phyloP scores from a whole-genome alignment of 2,797 vertebrate species.

The Vespertilio murinus region DNA sequence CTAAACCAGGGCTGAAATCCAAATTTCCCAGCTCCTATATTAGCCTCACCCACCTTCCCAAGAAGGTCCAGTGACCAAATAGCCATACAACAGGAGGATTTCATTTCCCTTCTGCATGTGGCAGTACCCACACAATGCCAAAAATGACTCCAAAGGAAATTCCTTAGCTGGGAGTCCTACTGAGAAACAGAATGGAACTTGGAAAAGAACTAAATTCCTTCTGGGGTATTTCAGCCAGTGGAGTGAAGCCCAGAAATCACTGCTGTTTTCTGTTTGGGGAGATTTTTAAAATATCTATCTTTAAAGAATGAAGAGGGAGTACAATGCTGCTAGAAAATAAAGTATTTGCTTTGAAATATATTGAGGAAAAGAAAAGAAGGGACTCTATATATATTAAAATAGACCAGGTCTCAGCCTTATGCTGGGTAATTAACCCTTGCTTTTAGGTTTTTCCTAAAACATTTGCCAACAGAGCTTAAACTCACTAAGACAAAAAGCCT shows the following conservation, averaged over 20 bases:
- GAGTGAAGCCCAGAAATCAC: conserved; percentile 64
- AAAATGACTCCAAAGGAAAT: conserved; percentile 66
- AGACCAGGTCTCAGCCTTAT: background rate
- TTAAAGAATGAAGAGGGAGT: conserved; percentile 61
- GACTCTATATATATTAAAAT: background rate
- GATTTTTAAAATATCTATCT: conserved; percentile 52
- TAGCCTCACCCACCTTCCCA: background rate
- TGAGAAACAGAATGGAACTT: conserved; percentile 66
- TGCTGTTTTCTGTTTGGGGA: conserved; percentile 63
- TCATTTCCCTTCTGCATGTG: conserved; percentile 41
- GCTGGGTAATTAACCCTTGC: background rate
- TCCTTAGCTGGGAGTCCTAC: conserved; percentile 49
- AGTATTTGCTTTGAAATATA: conserved; percentile 53
- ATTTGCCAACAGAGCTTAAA: background rate
- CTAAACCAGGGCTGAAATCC: background rate
- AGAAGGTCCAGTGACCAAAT: background rate
- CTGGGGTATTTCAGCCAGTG: conserved; percentile 34
- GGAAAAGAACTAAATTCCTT: conserved; percentile 68
- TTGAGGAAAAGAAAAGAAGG: conserved; percentile 35
- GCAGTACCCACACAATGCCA: background rate
- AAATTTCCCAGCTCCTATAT: background rate
- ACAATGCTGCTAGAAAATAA: conserved; percentile 52
- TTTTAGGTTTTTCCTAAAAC: background rate
- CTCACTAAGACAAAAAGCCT: background rate
- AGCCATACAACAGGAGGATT: background rate